phyloP scores from a whole-genome alignment of 2,797 vertebrate species.

The Pipistrellus kuhlii region DNA sequence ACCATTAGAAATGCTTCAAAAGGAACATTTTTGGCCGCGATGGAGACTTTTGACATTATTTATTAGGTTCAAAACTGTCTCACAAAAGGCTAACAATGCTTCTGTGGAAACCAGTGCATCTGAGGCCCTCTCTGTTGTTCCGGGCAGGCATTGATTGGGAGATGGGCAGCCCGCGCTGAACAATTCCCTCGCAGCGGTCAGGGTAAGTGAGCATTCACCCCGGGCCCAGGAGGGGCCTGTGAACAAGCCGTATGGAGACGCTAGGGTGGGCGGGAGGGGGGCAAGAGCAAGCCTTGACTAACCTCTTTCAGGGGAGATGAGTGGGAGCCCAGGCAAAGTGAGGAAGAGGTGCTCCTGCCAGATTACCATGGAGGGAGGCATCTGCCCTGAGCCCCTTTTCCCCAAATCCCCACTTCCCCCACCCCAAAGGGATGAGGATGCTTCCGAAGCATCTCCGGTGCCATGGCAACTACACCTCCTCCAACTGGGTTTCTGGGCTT shows the following conservation, averaged over 20 bases:
- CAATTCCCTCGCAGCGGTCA: slow-evolving; percentile 90
- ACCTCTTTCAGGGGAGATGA: slow-evolving; percentile 91
- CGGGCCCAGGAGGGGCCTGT: slow-evolving; percentile 87
- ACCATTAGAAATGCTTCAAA: slow-evolving; percentile 95
- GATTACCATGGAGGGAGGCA: slow-evolving; percentile 82
- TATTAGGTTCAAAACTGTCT: slow-evolving; percentile 92
- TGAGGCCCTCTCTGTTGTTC: slow-evolving; percentile 90
- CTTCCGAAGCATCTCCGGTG: slow-evolving; percentile 73
- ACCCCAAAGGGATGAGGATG: slow-evolving; percentile 70
- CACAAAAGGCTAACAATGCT: slow-evolving; percentile 90
- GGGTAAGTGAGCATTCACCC: slow-evolving; percentile 88
- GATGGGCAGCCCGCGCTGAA: slow-evolving; percentile 89
- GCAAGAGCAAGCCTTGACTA: slow-evolving; percentile 88
- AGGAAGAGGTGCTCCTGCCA: slow-evolving; percentile 85
- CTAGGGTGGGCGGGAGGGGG: slow-evolving; percentile 37
- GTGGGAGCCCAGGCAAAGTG: slow-evolving; percentile 88
- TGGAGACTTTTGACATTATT: slow-evolving; percentile 94
- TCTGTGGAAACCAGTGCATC: slow-evolving; percentile 91
- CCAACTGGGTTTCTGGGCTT: neutral
- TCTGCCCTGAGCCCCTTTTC: slow-evolving; percentile 73
- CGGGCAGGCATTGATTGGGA: slow-evolving; percentile 88
- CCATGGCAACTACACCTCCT: slow-evolving; percentile 79
- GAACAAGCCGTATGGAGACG: slow-evolving; percentile 89
- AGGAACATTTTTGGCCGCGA: slow-evolving; percentile 89
- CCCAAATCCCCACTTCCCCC: no score